Conservation (phyloP, 23 tunicate genomes). For the Clavelina lepadiformis region DNA sequence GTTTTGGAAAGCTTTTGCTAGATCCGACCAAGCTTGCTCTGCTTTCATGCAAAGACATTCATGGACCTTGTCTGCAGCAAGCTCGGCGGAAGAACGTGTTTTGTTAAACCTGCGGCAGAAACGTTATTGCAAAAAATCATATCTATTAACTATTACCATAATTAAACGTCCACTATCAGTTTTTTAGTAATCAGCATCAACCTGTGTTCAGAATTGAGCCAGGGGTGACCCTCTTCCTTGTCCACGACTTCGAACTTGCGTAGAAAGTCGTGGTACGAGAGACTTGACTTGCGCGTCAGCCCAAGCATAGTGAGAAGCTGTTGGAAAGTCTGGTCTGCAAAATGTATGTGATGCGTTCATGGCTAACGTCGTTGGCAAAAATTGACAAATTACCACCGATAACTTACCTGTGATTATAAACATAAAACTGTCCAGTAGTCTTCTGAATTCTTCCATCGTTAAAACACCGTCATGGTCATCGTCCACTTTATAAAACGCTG, state of each 20-base stretch:
- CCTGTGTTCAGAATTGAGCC: conserved; percentile 94
- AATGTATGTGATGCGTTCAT: not conserved
- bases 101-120: conserved; percentile 44
- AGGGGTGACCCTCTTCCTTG: conserved; percentile 81
- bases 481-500: conserved; percentile 74
- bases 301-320: conserved; percentile 70
- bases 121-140: not conserved
- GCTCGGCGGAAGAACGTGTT: conserved; percentile 40
- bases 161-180: not conserved
- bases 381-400: not conserved
- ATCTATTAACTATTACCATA: not conserved
- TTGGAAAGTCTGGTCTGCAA: conserved; percentile 68
- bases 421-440: conserved; percentile 78
- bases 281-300: conserved; percentile 29
- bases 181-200: not conserved
- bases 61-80: conserved; percentile 82
- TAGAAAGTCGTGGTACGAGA: conserved; percentile 76
- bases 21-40: conserved; percentile 77
- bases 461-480: conserved; percentile 79
- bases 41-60: conserved; percentile 71
- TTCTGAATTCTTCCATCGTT: conserved; percentile 69
- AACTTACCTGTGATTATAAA: conserved; percentile 81
- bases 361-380: not conserved
- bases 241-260: conserved; percentile 78
- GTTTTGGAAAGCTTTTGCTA: conserved; percentile 65